Evolutionary conservation across 2,888 invertebrate genomes (phyloP), one percentile per base, ranked within the genome.

Genomic region (Acanthoscelides obtectus): DNA sequence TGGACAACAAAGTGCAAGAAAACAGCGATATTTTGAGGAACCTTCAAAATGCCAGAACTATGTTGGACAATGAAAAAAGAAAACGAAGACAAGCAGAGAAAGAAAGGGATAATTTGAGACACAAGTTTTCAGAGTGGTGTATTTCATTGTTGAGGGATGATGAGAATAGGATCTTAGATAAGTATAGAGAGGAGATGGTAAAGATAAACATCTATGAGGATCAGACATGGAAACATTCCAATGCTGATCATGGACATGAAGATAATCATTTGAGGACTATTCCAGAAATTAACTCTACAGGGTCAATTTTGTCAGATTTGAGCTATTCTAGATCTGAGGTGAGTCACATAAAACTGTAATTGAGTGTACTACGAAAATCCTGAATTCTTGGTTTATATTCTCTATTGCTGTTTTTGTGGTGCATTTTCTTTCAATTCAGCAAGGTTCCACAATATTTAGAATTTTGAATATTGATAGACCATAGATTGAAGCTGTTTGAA

Each of bases 271-370:
- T 92, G 0, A 88, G 87, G 79, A 89, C 90, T 64, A 91, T 91
- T 70, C 88, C 89, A 65, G 94, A 94, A 81, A 89, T 93, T 70
- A 93, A 95, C 85, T 93, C 94, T 63, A 94, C 95, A 72, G 94
- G 91, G 21, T 93, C 93, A 0, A 86, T 94, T 19, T 85, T 94
- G 63, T 93, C 93, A 0, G 94, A 94, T 81, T 89, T 94, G 82
- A 94, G 94, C 77, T 92, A 92, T 82, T 95, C 95, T 19, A 91
- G 92, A 27, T 95, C 95, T 0, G 95, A 94, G 80, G 45, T 45
- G 92, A 45, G 45, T 12, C 17, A 45, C 1, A 45, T 45, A n/a
- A n/a, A n/a, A n/a, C n/a, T n/a, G n/a, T n/a, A n/a, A n/a, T n/a
- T n/a, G n/a, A n/a, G n/a, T n/a, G n/a, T n/a, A n/a, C n/a, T n/a